Base-by-base conservation (phyloP, 2,888 invertebrate genomes). In the Mellilla xanthometata region DNA sequence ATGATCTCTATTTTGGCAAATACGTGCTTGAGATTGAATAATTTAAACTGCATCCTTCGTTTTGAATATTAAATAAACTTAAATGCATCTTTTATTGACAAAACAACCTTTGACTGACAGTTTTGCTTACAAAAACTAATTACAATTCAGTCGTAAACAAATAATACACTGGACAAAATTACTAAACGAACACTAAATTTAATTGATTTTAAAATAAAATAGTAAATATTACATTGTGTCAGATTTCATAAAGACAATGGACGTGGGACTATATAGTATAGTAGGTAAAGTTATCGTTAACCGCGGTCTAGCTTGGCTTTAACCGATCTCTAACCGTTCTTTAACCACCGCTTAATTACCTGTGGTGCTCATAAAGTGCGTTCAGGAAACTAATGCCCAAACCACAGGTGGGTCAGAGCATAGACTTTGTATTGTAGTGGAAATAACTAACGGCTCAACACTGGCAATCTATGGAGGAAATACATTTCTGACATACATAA, bases 291-390 rank as follows among this genome's bases (percentile, higher is more conserved):
- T 47, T 72, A 76, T 75, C 75, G 75, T 78, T 76, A 78, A 80
- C 75, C 45, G 46, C 40, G 32, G 40, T 46, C 11, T 42, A 42
- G 35, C 35, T 34, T 12, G 12, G 27, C 27, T 23, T 13, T 38
- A 48, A 42, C 41, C n/a, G n/a, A 19, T 35, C 15, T 13, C 45
- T 54, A 49, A 58, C 24, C 70, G 65, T 63, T 67, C 69, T 65
- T 64, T 67, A 76, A 82, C 80, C 81, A 53, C 76, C 65, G 73
- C 78, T 85, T 85, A 85, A 85, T 85, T 85, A 76, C 76, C 79
- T 79, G 81, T 51, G 68, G 68, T 52, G 65, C 49, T 71, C 72
- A 68, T 73, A 75, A 77, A 75, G 66, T 40, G 45, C 62, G 68
- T 70, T 65, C 74, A 80, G 81, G 85, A 81, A 81, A 84, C 85